Percentiles rank a stretch among this genome's conserved stretches.
Conservation (phyloP, 2,113 vertebrate species). For the Neolamprologus cancellatus region DNA sequence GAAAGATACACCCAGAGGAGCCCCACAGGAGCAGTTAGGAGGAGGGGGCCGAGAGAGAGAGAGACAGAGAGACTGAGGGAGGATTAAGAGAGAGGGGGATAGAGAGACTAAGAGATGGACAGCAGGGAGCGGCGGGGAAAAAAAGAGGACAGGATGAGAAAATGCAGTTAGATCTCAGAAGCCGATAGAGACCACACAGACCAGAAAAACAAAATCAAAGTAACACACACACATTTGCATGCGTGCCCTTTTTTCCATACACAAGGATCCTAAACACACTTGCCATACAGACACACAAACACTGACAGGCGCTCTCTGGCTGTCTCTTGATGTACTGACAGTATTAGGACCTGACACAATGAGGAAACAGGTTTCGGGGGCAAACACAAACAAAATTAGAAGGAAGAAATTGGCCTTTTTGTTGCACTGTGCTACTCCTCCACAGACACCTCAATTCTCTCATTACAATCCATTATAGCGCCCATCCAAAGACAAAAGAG, state of each 20-base stretch:
- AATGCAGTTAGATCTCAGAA: slow-evolving; percentile 2
- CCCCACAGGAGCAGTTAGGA: slow-evolving; percentile 15
- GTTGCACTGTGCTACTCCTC: slow-evolving; percentile 25
- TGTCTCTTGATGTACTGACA: slow-evolving; percentile 13
- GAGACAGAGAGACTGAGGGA: not conserved
- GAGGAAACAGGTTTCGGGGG: slow-evolving; percentile 15
- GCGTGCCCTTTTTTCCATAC: not conserved
- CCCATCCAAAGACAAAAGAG: slow-evolving; percentile 40
- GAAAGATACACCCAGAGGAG: slow-evolving; percentile 61
- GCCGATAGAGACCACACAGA: not conserved
- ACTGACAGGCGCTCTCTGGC: not conserved
- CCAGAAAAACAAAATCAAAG: not conserved
- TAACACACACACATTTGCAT: not conserved
- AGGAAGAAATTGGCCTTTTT: slow-evolving; percentile 35
- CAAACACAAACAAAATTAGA: slow-evolving; percentile 48
- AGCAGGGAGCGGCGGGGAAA: not conserved
- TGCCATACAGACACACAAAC: not conserved
- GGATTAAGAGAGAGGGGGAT: not conserved
- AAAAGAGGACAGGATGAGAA: slow-evolving; percentile 5
- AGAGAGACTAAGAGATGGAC: not conserved
- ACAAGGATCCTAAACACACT: not conserved
- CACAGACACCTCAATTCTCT: slow-evolving; percentile 48
- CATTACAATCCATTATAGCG: slow-evolving; percentile 55
- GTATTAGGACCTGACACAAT: slow-evolving; percentile 27
- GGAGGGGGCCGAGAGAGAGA: not conserved